Evolutionary conservation across 2,888 invertebrate species (phyloP), one percentile per base, ranked within the genome.

Genomic region (Atethmia centrago): DNA sequence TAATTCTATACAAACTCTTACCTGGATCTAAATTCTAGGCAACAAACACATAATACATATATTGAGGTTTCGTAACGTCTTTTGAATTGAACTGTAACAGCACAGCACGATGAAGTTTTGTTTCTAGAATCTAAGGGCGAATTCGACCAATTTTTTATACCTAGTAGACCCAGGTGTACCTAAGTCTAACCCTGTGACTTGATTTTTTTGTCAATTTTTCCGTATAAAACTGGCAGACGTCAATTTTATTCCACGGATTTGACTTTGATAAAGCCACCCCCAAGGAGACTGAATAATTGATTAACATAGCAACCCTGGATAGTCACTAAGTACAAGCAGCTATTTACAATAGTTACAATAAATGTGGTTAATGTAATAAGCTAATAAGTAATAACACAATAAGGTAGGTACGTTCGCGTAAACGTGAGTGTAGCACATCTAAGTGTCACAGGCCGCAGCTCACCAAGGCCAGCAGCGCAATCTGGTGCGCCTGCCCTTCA

Each of bases 401-500:
- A 68, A 65, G 42, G n/a, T 53, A 69, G 31, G 28, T 62, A 69
- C 40, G 31, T 62, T 45, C 16, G 67, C 49, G 47, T 19, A 61
- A 58, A 59, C 65, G 69, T 79, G 53, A 84, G 68, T 71, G 58
- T 76, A 67, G 73, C 75, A 84, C 77, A 84, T 84, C 74, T 73
- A 79, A 77, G 83, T 78, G 73, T 64, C 77, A 64, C 79, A 76
- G 77, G 64, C 74, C 75, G 61, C 74, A 53, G 74, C 69, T 47
- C 65, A 70, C 71, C 88, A 88, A 90, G 90, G 90, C 80, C 84
- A 81, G 53, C 59, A 40, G 74, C 84, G 85, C 71, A 45, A 73
- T 69, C 70, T 55, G 53, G 53, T 63, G 56, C 51, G 55, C 36
- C 71, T 90, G 93, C 92, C 94, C 93, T 94, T 94, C 94, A 94